Base-by-base conservation (phyloP, 1,140 invertebrate genomes). In the Vanessa atalanta region DNA sequence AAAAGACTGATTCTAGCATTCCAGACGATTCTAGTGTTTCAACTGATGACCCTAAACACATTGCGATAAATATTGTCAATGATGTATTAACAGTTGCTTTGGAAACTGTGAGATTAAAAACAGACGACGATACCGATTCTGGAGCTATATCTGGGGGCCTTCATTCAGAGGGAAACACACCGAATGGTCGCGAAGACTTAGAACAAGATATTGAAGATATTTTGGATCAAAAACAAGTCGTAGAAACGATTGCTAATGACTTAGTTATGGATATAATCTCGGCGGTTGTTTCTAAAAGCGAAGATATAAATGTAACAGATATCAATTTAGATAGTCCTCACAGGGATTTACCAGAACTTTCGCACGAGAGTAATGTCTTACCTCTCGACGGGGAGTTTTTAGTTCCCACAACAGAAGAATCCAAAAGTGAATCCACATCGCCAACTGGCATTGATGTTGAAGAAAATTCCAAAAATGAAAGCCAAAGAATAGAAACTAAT, bases 1-100 rank as follows among this genome's bases (percentile, higher is more conserved):
- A 93, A 77, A 90, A 93, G 82, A 91, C 93, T 70, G 93, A 94
- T n/a, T 90, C 88, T 2, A 87, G 87, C 26, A 90, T 94, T 68
- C 86, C 93, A 12, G 93, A 94, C 71, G 93, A 95, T n/a, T n/a
- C n/a, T n/a, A n/a, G n/a, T 78, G 89, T 93, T 70, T 93, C 94
- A 60, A 90, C 88, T 51, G 94, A 95, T 76, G 94, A 94, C 82
- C 93, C 93, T 8, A 88, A 92, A 75, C 85, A 90, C 72, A 84
- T 93, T 76, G 91, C 92, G 47, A 84, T 92, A 43, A 90, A 92
- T 76, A 93, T 93, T 55, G 90, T 93, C n/a, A 89, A 90, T 73
- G 87, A 93, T 64, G 93, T 94, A 65, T 79, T 93, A 47, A 91
- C 91, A 43, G 85, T 93, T 71, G 92, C 90, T n/a, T 83, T 93